These are phyloP conservation scores for Gymnarchus niloticus DNA, from an alignment of 2,113 vertebrate genomes.

Conservation along the genomic window DNA sequence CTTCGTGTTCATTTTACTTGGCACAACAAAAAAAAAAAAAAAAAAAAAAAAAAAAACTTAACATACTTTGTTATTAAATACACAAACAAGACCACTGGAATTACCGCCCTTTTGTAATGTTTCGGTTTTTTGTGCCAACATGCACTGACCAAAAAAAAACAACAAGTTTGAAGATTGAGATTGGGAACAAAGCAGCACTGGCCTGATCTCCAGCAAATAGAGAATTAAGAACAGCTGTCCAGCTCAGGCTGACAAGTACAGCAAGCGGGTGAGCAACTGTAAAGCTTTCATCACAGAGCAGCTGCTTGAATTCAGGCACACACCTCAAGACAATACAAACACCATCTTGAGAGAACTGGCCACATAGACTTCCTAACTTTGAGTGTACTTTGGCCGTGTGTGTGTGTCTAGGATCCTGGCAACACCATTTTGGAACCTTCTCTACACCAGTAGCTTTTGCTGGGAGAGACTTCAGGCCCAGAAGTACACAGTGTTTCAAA, in stretches of 20 bases:
- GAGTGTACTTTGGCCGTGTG: constrained; percentile 6
- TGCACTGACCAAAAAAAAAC: not conserved
- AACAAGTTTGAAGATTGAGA: not conserved
- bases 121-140: not conserved
- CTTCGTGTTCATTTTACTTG: not conserved
- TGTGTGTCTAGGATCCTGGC: constrained; percentile 15
- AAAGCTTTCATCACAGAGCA: not conserved
- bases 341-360: constrained; percentile 17
- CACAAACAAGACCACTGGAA: not conserved
- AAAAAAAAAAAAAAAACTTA: not conserved
- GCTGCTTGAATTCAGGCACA: not conserved
- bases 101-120: not conserved
- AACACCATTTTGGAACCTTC: not conserved
- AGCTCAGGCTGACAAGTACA: constrained; percentile 1
- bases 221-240: not conserved
- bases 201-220: not conserved
- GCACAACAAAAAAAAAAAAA: too few species aligned
- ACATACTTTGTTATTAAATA: not conserved
- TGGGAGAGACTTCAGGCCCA: not conserved
- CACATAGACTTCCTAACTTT: not conserved
- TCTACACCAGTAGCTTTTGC: not conserved
- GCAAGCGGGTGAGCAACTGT: not conserved
- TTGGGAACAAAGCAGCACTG: not conserved
- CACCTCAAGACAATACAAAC: constrained; percentile 19
- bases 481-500: not conserved